These are phyloP conservation scores for Hydrophis major DNA, from an alignment of 2,797 vertebrate genomes.

Conservation along the genomic window DNA sequence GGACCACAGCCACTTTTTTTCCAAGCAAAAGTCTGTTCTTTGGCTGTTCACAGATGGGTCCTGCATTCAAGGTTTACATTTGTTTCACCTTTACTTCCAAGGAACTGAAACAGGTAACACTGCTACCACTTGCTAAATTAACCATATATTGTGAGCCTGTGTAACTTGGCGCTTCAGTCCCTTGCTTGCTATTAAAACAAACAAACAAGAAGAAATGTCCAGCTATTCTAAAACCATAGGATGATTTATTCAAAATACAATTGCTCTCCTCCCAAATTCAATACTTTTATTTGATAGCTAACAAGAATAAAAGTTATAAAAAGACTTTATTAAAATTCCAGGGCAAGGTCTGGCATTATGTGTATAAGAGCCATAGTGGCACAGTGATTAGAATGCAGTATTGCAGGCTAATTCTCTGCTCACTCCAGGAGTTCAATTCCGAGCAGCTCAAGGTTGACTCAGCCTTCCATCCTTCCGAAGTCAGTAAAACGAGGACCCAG, in stretches of 20 bases:
- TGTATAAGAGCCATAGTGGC: no score
- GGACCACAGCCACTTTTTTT: conserved; percentile 16
- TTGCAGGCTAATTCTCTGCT: no score
- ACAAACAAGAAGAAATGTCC: not conserved
- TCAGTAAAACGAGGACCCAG: no score
- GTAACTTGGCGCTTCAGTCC: not conserved
- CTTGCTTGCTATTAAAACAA: not conserved
- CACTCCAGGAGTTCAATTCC: no score
- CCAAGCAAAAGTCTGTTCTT: conserved; percentile 14
- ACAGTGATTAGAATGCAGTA: no score
- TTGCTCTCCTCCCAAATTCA: rapidly evolving
- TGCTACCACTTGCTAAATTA: not conserved
- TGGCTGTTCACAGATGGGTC: not conserved
- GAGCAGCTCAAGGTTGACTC: no score
- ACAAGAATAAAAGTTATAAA: not conserved
- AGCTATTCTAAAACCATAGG: not conserved
- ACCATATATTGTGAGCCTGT: not conserved
- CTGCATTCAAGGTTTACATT: not conserved
- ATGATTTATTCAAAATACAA: not conserved
- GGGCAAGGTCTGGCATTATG: not conserved
- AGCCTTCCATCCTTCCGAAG: no score
- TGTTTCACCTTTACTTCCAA: not conserved
- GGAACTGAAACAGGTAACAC: not conserved
- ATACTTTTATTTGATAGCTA: not conserved
- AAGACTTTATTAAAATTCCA: not conserved